These are phyloP conservation scores for Lamellibrachia satsuma DNA, from an alignment of 2,888 invertebrate species.

Conservation along the genomic window DNA sequence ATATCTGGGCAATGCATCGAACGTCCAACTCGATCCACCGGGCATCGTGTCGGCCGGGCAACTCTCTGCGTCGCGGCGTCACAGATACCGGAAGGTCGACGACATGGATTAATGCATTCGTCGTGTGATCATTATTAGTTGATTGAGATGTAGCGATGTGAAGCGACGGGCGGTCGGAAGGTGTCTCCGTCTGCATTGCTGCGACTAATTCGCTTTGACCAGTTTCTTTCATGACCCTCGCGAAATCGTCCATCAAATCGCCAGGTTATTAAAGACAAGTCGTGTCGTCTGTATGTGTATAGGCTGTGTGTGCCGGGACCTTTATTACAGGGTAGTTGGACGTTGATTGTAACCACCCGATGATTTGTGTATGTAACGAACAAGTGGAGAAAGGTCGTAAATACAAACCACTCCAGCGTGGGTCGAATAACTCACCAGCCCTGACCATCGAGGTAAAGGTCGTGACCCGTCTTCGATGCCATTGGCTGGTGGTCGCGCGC, in stretches of 20 bases:
- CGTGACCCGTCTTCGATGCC: not conserved
- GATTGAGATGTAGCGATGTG: not conserved
- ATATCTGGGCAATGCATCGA: not conserved
- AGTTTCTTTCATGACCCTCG: not conserved
- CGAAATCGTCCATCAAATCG: conserved; percentile 8
- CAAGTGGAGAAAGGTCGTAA: not conserved
- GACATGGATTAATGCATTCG: not conserved
- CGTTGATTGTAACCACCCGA: conserved; percentile 1
- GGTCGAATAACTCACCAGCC: not conserved
- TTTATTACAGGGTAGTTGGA: not conserved
- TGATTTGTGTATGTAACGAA: conserved; percentile 17
- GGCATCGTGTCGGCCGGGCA: not conserved
- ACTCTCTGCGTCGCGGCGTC: not conserved
- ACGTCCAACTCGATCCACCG: not conserved
- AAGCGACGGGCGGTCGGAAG: not conserved
- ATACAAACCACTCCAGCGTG: not conserved
- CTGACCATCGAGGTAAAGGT: not conserved
- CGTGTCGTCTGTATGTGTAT: not conserved
- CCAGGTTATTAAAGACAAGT: not conserved
- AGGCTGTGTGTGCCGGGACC: not conserved
- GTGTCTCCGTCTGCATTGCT: not conserved
- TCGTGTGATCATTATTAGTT: not conserved
- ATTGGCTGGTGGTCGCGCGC: conserved; percentile 12
- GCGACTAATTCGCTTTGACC: not conserved
- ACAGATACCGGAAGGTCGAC: not conserved